These are phyloP conservation scores for Ceratothoa steindachneri DNA, from an alignment of 2,888 invertebrate species.

Conservation along the genomic window DNA sequence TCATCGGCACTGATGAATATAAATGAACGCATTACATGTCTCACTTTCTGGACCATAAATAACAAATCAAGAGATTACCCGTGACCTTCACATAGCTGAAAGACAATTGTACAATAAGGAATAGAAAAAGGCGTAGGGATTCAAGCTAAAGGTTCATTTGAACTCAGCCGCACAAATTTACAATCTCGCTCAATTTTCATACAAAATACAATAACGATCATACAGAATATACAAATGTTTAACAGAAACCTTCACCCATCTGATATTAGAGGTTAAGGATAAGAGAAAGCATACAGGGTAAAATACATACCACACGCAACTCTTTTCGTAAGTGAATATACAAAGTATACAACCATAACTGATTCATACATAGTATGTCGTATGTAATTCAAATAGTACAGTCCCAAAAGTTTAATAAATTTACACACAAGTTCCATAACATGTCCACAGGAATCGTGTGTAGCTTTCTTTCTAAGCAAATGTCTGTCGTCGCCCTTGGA, in stretches of 20 bases:
- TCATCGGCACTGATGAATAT: too few relatives aligned
- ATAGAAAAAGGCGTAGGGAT: neutral
- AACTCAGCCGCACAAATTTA: neutral
- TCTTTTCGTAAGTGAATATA: neutral
- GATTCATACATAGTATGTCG: conserved; percentile 12
- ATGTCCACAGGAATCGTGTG: too few relatives aligned
- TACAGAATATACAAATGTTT: conserved; percentile 9
- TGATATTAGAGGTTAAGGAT: neutral
- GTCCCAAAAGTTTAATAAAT: neutral
- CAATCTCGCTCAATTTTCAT: neutral
- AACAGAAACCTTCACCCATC: conserved; percentile 1
- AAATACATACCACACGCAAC: neutral
- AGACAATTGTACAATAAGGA: too few relatives aligned
- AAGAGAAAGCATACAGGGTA: neutral
- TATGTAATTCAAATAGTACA: neutral
- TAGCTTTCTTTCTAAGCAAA: too few relatives aligned
- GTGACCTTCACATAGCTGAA: too few relatives aligned
- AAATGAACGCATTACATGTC: too few relatives aligned
- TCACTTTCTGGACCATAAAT: too few relatives aligned
- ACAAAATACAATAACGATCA: conserved; percentile 1
- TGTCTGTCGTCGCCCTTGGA: too few relatives aligned
- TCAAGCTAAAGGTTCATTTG: neutral
- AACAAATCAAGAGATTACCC: too few relatives aligned
- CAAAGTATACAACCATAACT: conserved; percentile 5
- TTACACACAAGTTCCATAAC: neutral